These are phyloP conservation scores for Atta cephalotes DNA, from an alignment of 1,140 invertebrate species.

Conservation along the genomic window DNA sequence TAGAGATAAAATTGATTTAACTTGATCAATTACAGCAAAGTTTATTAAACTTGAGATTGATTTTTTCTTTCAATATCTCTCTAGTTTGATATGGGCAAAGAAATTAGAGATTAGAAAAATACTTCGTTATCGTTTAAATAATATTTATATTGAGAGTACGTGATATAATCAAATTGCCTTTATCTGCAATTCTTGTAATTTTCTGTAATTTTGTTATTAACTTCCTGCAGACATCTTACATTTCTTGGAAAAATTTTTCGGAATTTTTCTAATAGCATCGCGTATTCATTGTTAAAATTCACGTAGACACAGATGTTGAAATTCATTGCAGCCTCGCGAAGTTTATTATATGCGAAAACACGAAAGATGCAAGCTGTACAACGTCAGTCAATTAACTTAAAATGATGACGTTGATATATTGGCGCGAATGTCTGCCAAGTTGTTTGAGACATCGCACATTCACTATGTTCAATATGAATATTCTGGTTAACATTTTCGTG, in stretches of 20 bases:
- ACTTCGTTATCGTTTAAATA: neutral
- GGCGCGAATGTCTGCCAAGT: neutral
- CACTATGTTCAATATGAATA: slow-evolving; percentile 34
- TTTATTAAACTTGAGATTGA: no score
- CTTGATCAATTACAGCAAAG: no score
- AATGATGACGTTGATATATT: slow-evolving; percentile 45
- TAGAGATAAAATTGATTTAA: no score
- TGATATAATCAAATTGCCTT: neutral
- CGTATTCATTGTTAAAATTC: neutral
- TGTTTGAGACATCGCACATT: slow-evolving; percentile 32
- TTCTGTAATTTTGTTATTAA: neutral
- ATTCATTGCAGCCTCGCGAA: neutral
- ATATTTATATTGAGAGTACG: neutral
- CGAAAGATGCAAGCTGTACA: slow-evolving; percentile 4
- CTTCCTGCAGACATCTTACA: neutral
- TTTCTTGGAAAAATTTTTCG: neutral
- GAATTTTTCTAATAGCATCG: neutral
- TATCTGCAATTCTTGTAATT: neutral
- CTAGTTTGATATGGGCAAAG: neutral
- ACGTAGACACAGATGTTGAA: neutral
- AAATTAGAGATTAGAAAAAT: neutral
- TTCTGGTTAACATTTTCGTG: slow-evolving; percentile 32
- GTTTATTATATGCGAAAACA: slow-evolving; percentile 31
- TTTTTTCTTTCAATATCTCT: no score
- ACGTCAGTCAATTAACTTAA: slow-evolving; percentile 34